Evolutionary conservation across 1,140 invertebrate genomes (phyloP).

Genomic region (Bradynema listronoti): DNA sequence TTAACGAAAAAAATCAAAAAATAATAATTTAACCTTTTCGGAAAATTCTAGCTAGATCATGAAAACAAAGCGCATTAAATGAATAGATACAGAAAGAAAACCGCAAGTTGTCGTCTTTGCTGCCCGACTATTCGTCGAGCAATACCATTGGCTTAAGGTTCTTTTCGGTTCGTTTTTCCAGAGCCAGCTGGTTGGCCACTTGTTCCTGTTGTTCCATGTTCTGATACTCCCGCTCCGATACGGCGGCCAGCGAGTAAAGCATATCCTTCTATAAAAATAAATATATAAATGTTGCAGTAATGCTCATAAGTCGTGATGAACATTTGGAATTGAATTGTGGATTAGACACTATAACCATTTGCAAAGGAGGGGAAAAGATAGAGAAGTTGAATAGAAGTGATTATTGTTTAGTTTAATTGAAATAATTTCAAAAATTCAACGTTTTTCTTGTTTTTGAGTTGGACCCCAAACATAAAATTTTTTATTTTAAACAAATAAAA

Average conservation of each 20-base stretch:
- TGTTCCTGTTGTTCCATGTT: background rate
- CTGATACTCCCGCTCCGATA: background rate
- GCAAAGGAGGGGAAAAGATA: background rate
- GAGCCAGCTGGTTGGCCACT: background rate
- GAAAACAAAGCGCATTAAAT: too few species aligned
- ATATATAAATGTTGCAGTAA: background rate
- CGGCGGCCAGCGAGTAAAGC: background rate
- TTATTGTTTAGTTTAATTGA: background rate
- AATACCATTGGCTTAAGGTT: background rate
- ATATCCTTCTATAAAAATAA: background rate
- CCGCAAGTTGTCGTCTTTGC: too few species aligned
- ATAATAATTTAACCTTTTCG: too few species aligned
- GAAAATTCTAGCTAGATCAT: too few species aligned
- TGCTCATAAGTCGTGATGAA: background rate
- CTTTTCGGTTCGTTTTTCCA: constrained; percentile 8
- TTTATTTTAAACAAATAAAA: background rate
- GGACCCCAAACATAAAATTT: too few species aligned
- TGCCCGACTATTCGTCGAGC: constrained; percentile 8
- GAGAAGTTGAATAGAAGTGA: background rate
- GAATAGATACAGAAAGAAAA: too few species aligned
- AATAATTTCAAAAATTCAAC: background rate
- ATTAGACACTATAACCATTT: background rate
- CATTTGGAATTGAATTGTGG: background rate
- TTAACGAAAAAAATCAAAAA: too few species aligned
- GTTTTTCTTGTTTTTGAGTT: too few species aligned